Conservation (phyloP, 2,888 invertebrate species). For the Theretra japonica region DNA sequence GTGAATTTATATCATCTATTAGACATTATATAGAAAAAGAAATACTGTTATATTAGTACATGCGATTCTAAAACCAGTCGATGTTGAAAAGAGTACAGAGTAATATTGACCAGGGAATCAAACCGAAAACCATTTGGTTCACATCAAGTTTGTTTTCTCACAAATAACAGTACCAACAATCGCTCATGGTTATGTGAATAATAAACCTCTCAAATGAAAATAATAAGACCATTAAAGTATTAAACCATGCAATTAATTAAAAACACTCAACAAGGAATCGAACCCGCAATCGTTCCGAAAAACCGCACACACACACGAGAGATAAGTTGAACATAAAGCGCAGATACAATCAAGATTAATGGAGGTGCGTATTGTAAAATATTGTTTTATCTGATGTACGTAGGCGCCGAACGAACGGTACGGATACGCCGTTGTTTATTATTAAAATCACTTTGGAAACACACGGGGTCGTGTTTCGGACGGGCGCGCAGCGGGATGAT, state of each 20-base stretch:
- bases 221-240: not conserved
- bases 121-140: too few species aligned
- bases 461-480: constrained; percentile 29
- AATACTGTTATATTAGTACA: too few species aligned
- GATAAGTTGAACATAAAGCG: constrained; percentile 28
- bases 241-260: not conserved
- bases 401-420: constrained; percentile 33
- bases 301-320: not conserved
- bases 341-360: constrained; percentile 39
- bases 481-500: not conserved
- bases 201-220: not conserved
- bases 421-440: constrained; percentile 35
- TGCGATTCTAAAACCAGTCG: too few species aligned
- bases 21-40: too few species aligned
- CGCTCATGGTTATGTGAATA: too few species aligned
- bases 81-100: too few species aligned
- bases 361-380: constrained; percentile 41
- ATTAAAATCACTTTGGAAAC: constrained; percentile 39
- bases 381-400: constrained; percentile 37
- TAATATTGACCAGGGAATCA: too few species aligned
- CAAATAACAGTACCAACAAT: too few species aligned
- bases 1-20: too few species aligned
- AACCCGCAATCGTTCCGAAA: constrained; percentile 16
- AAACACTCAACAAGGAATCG: not conserved
- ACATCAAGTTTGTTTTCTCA: too few species aligned